These are phyloP conservation scores for Acropora tenuis DNA, from an alignment of 64 coral and sea anemone species.

Conservation along the genomic window DNA sequence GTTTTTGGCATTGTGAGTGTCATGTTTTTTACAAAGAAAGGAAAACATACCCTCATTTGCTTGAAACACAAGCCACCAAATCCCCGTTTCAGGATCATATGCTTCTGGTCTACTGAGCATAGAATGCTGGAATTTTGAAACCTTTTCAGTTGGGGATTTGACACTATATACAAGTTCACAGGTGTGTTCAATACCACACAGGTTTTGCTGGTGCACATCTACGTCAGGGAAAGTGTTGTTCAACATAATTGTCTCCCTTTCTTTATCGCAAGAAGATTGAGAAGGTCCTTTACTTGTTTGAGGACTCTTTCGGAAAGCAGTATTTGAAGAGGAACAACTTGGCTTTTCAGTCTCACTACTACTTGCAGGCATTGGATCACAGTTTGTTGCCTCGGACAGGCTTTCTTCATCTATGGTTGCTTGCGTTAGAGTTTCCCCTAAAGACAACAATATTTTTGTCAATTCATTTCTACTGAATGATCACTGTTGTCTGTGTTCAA, in stretches of 20 bases:
- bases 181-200: constrained; percentile 46
- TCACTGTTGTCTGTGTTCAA: constrained; percentile 45
- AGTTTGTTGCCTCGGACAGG: constrained; percentile 51
- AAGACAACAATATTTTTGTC: constrained; percentile 11
- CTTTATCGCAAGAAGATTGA: constrained; percentile 36
- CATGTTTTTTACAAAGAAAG: constrained; percentile 40
- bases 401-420: constrained; percentile 21
- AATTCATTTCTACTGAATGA: constrained; percentile 21
- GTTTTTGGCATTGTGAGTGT: constrained; percentile 42
- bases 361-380: constrained; percentile 47
- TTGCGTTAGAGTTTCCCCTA: background rate
- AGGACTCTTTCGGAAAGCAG: constrained; percentile 40
- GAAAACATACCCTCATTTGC: constrained; percentile 50
- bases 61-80: constrained; percentile 44
- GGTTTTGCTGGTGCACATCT: constrained; percentile 43
- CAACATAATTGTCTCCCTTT: constrained; percentile 47
- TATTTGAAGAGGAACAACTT: constrained; percentile 57
- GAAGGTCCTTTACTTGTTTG: constrained; percentile 39
- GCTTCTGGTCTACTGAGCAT: constrained; percentile 45
- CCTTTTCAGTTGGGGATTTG: constrained; percentile 48
- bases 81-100: constrained; percentile 37
- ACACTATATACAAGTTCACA: constrained; percentile 51
- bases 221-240: constrained; percentile 48
- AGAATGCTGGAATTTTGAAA: constrained; percentile 49
- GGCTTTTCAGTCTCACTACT: constrained; percentile 50